Evolutionary conservation across 2,113 vertebrate genomes (phyloP).

Genomic region (Rhea pennata): DNA sequence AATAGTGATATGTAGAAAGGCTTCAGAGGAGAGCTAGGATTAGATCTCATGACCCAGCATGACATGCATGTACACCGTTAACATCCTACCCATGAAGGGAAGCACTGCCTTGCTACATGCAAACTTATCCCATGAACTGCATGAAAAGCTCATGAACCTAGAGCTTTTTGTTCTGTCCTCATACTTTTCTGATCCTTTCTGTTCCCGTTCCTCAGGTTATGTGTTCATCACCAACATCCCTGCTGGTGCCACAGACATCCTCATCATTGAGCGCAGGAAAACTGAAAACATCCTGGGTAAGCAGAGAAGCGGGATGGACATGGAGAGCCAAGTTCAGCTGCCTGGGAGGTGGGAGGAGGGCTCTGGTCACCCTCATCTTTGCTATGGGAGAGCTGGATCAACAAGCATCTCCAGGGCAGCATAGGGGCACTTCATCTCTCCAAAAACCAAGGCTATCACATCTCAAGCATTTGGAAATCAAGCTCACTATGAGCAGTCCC

Average conservation of each 20-base stretch:
- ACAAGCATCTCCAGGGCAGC: not conserved
- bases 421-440: not conserved
- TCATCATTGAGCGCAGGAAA: slow-evolving; percentile 89
- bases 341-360: not conserved
- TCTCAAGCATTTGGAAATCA: not conserved
- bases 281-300: slow-evolving; percentile 90
- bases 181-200: not conserved
- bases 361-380: not conserved
- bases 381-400: not conserved
- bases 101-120: not conserved
- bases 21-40: not conserved
- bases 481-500: not conserved
- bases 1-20: not conserved
- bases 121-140: not conserved
- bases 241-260: slow-evolving; percentile 85
- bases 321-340: not conserved
- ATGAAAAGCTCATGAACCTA: not conserved
- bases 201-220: slow-evolving; percentile 77
- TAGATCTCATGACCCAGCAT: not conserved
- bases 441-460: not conserved
- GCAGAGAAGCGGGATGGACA: not conserved
- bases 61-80: not conserved
- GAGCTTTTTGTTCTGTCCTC: not conserved
- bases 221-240: slow-evolving; percentile 89
- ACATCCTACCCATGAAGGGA: not conserved